Conservation (phyloP, 1,140 invertebrate genomes). For the Liolophura sinensis region DNA sequence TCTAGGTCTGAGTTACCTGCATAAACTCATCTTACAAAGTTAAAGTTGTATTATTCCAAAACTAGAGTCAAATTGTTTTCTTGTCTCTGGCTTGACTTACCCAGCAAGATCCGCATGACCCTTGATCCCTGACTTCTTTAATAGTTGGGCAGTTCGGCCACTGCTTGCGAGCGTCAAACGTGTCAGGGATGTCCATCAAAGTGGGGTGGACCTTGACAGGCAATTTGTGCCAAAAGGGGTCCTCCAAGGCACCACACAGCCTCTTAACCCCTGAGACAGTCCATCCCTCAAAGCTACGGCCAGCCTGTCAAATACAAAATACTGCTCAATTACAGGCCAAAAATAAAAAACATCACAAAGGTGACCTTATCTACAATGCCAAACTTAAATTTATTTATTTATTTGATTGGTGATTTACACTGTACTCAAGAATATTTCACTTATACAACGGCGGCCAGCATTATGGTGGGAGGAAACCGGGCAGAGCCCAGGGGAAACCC, state of each 20-base stretch:
- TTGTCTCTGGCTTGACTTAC: slow-evolving; percentile 46
- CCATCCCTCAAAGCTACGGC: slow-evolving; percentile 16
- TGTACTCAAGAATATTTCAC: too few relatives aligned
- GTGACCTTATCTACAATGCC: slow-evolving; percentile 19
- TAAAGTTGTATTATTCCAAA: background rate
- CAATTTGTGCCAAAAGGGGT: background rate
- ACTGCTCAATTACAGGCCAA: slow-evolving; percentile 10
- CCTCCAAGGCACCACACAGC: slow-evolving; percentile 22
- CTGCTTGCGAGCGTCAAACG: slow-evolving; percentile 37
- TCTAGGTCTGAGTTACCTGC: too few relatives aligned
- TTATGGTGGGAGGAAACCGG: too few relatives aligned
- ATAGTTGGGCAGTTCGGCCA: slow-evolving; percentile 73
- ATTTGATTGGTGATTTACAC: too few relatives aligned
- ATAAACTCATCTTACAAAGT: background rate
- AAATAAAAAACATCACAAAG: slow-evolving; percentile 19
- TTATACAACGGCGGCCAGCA: too few relatives aligned
- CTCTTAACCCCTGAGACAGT: slow-evolving; percentile 25
- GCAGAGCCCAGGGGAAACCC: too few relatives aligned
- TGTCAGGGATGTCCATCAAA: slow-evolving; percentile 24
- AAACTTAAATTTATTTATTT: slow-evolving; percentile 19
- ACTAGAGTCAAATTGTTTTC: background rate
- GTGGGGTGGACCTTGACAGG: slow-evolving; percentile 18
- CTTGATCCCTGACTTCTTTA: slow-evolving; percentile 61
- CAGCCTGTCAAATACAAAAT: slow-evolving; percentile 7
- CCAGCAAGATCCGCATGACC: slow-evolving; percentile 63